Conservation (phyloP, 2,797 vertebrate species). For the Hafferia zeledoni region DNA sequence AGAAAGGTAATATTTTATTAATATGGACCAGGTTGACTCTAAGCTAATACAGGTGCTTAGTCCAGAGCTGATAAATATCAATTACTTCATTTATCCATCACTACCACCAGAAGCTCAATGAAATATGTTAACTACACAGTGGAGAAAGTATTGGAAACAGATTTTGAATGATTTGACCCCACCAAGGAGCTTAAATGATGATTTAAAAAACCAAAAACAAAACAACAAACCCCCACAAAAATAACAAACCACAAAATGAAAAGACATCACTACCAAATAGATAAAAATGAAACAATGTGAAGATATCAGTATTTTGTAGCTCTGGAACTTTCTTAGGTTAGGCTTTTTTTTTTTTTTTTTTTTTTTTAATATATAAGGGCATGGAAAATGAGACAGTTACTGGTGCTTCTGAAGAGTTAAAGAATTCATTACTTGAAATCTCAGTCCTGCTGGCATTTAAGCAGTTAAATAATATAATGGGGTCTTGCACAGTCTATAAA, state of each 20-base stretch:
- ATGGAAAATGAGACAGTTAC: background rate
- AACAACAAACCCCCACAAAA: background rate
- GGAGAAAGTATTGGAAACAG: background rate
- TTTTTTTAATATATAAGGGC: too few species aligned
- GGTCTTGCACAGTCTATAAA: background rate
- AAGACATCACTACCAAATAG: background rate
- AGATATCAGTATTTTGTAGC: background rate
- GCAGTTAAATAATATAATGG: background rate
- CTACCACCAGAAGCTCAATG: background rate
- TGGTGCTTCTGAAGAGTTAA: background rate
- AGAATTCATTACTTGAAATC: background rate
- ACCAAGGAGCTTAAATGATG: background rate
- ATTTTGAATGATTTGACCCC: background rate
- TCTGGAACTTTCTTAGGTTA: background rate
- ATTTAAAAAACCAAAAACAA: accelerated
- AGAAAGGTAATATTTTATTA: background rate
- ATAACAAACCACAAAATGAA: background rate
- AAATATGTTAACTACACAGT: background rate
- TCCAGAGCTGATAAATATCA: background rate
- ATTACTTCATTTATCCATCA: background rate
- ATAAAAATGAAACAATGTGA: background rate
- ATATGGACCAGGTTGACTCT: background rate
- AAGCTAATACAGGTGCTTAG: background rate
- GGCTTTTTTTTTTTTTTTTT: background rate
- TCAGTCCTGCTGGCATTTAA: background rate